Evolutionary conservation across 2,888 invertebrate genomes (phyloP), one percentile per base, ranked within the genome.

Genomic region (Malacosoma neustria): DNA sequence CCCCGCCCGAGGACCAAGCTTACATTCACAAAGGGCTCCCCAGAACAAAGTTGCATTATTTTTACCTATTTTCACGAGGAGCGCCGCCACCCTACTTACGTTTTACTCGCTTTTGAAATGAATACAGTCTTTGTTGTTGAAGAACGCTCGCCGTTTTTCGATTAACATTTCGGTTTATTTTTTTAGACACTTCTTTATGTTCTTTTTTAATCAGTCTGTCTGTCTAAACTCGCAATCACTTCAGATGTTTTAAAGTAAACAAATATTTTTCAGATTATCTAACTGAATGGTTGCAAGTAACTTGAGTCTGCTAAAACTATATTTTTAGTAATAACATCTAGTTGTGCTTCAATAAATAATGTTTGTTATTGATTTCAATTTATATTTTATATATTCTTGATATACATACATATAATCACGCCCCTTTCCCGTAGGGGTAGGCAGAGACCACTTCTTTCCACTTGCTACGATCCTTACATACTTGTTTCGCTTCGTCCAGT

Each of bases 11-110:
- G 35, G 22, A n/a, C 32, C 31, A 11, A 38, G 43, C 49, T 51
- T 49, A 46, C 49, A 46, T 51, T 55, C 49, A 58, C 62, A 62
- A 63, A 61, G 56, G 48, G 47, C 43, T 42, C 46, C 40, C 47
- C 39, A 34, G 40, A 44, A 53, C 51, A 61, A 54, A 62, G 59
- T 57, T 58, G 50, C 59, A 60, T 59, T 60, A 59, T 55, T 57
- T 22, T 51, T 48, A 46, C 40, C 44, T 49, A 41, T 46, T 50
- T 47, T 22, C 53, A 48, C 37, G 50, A 45, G 50, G 52, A 52
- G 49, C 51, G 49, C 43, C 49, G 43, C 49, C 49, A 54, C 48
- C 51, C 53, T 49, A 50, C 54, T 57, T 51, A 50, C 44, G 45
- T 53, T 57, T 53, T 55, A 51, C 51, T 48, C 48, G 47, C 58